Percentiles rank a stretch among this genome's conserved stretches.
These are phyloP conservation scores for Hydriomena furcata DNA, from an alignment of 2,888 invertebrate species.

Conservation along the genomic window DNA sequence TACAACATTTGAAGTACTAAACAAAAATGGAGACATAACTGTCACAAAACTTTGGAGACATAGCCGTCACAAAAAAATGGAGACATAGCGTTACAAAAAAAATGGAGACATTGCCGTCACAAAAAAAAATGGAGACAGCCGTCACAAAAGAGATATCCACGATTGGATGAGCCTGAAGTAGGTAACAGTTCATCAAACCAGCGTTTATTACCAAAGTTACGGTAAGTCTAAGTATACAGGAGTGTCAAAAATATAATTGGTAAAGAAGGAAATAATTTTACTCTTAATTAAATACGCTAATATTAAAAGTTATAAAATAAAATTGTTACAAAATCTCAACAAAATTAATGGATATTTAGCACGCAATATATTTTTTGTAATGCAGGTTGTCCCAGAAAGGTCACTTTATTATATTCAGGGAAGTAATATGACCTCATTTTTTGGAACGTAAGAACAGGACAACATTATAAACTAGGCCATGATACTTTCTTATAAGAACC, in stretches of 20 bases:
- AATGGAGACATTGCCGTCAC: background rate
- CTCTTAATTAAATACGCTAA: constrained; percentile 20
- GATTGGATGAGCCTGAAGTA: constrained; percentile 55
- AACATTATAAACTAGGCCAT: background rate
- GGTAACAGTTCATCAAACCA: constrained; percentile 62
- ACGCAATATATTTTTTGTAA: constrained; percentile 21
- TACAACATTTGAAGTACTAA: too few relatives aligned
- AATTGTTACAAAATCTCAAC: constrained; percentile 9
- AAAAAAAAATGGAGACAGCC: background rate
- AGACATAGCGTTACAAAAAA: background rate
- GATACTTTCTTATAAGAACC: background rate
- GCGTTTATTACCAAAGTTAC: constrained; percentile 55
- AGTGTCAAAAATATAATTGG: constrained; percentile 70
- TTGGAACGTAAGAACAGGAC: background rate
- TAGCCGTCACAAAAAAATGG: background rate
- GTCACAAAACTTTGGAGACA: too few relatives aligned
- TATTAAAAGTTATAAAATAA: constrained; percentile 15
- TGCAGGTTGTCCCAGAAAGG: constrained; percentile 22
- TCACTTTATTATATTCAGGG: background rate
- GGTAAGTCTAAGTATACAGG: constrained; percentile 75
- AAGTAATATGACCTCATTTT: background rate
- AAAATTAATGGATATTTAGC: background rate
- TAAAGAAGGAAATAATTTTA: constrained; percentile 37
- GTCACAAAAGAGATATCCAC: constrained; percentile 54
- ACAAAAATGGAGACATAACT: too few relatives aligned